Base-by-base conservation (phyloP, 2,113 vertebrate genomes). In the Platycercus adscitus region DNA sequence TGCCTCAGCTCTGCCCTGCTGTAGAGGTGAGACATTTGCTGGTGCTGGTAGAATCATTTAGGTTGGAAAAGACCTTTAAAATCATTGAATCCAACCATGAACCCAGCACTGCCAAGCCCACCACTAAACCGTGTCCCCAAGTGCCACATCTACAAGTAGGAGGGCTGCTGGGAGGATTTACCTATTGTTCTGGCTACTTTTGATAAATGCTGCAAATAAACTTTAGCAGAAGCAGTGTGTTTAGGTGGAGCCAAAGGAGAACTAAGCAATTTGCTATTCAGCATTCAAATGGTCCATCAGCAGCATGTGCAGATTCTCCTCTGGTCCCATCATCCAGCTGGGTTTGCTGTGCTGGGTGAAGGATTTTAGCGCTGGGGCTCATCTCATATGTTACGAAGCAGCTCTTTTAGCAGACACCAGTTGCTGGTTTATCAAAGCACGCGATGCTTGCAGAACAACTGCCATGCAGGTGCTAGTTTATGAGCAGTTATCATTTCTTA, bases 401-500 rank as follows among this genome's bases (percentile, higher is more conserved):
- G 44, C 58, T 47, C 63, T 91, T 89, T 6, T 14, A 73, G 29
- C 20, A 78, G 46, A 4, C 15, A 17, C 1, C 5, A 41, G 46
- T 4, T 73, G 41, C 84, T 69, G 29, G 19, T 70, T 94, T 66
- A 35, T 88, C 94, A 79, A 43, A 81, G 2, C 4, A 44, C 2
- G 14, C 5, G 19, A 11, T 13, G 49, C 37, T 53, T 19, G 47
- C 75, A 65, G 79, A 79, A 13, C 25, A 43, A 52, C 35, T 26
- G 78, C 28, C 0, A 0, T 60, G 69, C 47, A 4, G 18, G 75
- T 65, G 33, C 5, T 2, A 3, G 14, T 63, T 58, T 19, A 31
- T 6, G 12, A 50, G 55, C 33, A 9, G 49, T 31, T 69, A 28
- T 1, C 12, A 63, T 75, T 85, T 88, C 68, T 58, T 19, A 55